A percentile compares a stretch with the other conserved stretches of the same genome.
These are phyloP conservation scores for Spea hammondii DNA, from an alignment of 2,797 vertebrate species.

Conservation along the genomic window DNA sequence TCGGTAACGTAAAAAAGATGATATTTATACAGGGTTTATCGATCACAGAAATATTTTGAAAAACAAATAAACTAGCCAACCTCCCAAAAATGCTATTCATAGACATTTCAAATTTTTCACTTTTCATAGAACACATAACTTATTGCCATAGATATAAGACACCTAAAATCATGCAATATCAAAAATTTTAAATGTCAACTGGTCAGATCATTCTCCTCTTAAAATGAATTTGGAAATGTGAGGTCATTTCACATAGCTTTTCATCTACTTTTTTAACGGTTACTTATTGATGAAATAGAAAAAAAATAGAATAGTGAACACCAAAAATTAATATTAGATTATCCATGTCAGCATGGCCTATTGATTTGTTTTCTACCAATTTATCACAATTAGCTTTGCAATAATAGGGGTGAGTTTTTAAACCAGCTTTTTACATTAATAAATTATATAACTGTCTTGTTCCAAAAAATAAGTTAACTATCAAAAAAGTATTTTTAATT, in stretches of 20 bases:
- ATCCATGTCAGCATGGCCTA: neutral
- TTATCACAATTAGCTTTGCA: neutral
- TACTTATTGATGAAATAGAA: neutral
- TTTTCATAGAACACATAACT: neutral
- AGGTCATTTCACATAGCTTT: neutral
- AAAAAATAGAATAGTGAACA: neutral
- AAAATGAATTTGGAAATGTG: neutral
- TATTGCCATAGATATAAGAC: neutral
- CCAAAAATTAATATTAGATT: neutral
- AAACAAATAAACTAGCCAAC: neutral
- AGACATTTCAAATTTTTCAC: neutral
- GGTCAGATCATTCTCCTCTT: neutral
- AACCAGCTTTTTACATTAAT: no score
- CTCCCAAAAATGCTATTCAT: neutral
- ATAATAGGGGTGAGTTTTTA: no score
- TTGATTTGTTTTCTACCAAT: neutral
- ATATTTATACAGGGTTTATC: neutral
- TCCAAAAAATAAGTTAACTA: no score
- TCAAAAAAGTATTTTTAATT: no score
- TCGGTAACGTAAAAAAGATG: neutral
- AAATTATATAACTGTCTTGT: no score
- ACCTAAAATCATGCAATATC: neutral
- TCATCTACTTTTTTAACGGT: neutral
- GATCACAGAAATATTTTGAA: neutral
- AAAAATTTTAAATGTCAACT: conserved; percentile 11